These are phyloP conservation scores for Doryteuthis pealeii DNA, from an alignment of 1,140 invertebrate genomes.

Conservation along the genomic window DNA sequence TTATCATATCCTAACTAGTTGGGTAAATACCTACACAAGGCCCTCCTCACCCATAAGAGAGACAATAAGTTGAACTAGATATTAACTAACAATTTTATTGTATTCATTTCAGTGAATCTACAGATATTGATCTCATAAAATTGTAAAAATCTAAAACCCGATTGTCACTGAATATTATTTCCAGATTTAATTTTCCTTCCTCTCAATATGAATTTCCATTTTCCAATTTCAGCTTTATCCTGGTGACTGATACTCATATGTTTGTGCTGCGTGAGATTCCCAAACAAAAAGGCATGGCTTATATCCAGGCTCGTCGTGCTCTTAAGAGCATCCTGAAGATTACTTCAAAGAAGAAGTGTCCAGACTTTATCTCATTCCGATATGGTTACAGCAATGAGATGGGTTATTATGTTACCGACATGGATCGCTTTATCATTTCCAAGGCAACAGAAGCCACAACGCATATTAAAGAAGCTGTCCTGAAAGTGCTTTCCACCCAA, in stretches of 20 bases:
- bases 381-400: slow-evolving; percentile 79
- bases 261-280: slow-evolving; percentile 82
- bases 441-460: slow-evolving; percentile 88
- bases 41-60: too few relatives aligned
- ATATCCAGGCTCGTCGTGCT: slow-evolving; percentile 80
- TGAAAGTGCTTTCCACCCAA: slow-evolving; percentile 57
- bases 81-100: too few relatives aligned
- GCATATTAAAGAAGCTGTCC: slow-evolving; percentile 74
- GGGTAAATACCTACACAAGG: too few relatives aligned
- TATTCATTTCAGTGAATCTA: too few relatives aligned
- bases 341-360: slow-evolving; percentile 89
- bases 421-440: slow-evolving; percentile 89
- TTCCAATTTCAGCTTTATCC: slow-evolving; percentile 75
- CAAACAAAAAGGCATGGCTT: slow-evolving; percentile 74
- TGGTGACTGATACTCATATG: slow-evolving; percentile 86
- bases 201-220: too few relatives aligned
- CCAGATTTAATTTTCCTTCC: too few relatives aligned
- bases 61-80: too few relatives aligned
- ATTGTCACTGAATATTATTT: too few relatives aligned
- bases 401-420: slow-evolving; percentile 68
- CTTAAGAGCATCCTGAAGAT: slow-evolving; percentile 92
- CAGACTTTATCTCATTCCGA: slow-evolving; percentile 94
- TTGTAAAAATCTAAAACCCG: too few relatives aligned
- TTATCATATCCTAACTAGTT: too few relatives aligned
- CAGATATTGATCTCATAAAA: too few relatives aligned